Conservation (phyloP, 2,113 vertebrate genomes). For the Neodon shergylaensis region DNA sequence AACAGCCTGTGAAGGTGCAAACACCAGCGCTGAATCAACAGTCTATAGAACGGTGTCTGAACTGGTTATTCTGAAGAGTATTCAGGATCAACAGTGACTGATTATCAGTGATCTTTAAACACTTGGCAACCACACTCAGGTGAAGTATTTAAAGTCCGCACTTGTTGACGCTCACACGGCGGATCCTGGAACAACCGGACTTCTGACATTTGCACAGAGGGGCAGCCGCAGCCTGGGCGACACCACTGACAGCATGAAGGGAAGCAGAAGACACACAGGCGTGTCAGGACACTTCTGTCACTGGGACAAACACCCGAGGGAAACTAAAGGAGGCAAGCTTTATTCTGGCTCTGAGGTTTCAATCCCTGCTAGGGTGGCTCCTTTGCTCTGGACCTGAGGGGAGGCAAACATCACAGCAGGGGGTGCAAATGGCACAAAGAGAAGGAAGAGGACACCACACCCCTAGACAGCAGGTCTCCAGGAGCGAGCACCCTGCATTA, state of each 20-base stretch:
- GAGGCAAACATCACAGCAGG: neutral
- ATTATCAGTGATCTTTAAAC: neutral
- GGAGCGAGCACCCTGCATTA: no score
- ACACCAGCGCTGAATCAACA: neutral
- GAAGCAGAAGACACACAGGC: neutral
- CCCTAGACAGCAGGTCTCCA: neutral
- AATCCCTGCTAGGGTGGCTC: neutral
- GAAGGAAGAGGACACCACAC: neutral
- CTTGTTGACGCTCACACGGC: neutral
- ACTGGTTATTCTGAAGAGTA: neutral
- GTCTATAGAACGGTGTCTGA: neutral
- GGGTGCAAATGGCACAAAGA: neutral
- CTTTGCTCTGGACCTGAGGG: neutral
- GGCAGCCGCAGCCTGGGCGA: neutral
- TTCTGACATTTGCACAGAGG: constrained; percentile 28
- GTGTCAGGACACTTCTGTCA: neutral
- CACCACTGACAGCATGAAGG: neutral
- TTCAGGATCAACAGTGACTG: neutral
- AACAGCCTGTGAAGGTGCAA: neutral
- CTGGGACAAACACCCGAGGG: neutral
- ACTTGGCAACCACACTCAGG: neutral
- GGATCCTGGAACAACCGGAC: neutral
- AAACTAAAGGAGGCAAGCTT: neutral
- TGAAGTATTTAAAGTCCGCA: neutral
- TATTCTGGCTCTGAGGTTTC: neutral